Evolutionary conservation across 2,797 vertebrate species (phyloP).

Genomic region (Mormyrops boulengeri): DNA sequence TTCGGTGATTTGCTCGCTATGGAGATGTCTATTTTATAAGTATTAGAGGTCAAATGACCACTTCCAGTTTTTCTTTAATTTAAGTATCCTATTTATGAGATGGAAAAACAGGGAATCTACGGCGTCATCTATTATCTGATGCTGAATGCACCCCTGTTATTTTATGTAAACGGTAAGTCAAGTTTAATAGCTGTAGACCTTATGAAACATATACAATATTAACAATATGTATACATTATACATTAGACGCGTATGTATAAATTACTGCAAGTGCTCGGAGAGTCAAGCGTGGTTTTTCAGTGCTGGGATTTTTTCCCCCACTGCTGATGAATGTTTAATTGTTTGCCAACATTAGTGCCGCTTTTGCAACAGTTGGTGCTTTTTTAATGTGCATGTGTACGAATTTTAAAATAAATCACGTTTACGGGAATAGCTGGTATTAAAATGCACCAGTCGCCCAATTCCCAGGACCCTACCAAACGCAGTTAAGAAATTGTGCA

Average conservation of each 20-base stretch:
- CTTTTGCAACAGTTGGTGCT: constrained; percentile 17
- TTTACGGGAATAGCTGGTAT: not conserved
- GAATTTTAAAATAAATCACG: not conserved
- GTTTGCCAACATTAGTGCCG: not conserved
- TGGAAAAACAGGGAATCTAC: constrained; percentile 68
- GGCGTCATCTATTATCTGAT: constrained; percentile 72
- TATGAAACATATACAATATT: not conserved
- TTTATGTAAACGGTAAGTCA: constrained; percentile 72
- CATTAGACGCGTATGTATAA: not conserved
- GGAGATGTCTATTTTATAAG: constrained; percentile 45
- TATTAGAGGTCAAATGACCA: constrained; percentile 44
- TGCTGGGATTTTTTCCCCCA: not conserved
- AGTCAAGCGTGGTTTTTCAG: not conserved
- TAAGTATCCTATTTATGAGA: constrained; percentile 62
- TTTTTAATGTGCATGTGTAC: not conserved
- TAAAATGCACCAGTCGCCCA: not conserved
- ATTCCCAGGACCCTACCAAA: not conserved
- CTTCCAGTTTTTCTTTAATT: constrained; percentile 34
- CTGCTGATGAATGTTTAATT: constrained; percentile 6
- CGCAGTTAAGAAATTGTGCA: constrained; percentile 4
- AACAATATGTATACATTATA: not conserved
- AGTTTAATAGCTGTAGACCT: constrained; percentile 20
- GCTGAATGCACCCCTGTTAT: constrained; percentile 63
- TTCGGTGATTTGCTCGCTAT: constrained; percentile 21
- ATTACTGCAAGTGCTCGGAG: not conserved